These are phyloP conservation scores for Diplosoma virens DNA, from an alignment of 23 tunicate species.

Conservation along the genomic window DNA sequence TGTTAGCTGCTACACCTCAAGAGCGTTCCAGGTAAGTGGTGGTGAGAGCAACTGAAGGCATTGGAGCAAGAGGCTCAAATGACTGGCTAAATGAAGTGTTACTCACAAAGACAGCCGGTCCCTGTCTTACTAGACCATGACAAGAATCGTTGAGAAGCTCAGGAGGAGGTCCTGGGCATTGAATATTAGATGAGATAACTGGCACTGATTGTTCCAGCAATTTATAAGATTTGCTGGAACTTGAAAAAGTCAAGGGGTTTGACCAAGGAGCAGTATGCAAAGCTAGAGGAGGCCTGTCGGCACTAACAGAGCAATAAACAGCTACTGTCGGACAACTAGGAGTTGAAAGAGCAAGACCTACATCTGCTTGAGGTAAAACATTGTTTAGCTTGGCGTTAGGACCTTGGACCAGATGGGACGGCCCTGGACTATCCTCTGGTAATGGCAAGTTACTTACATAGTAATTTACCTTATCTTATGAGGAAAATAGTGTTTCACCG, in stretches of 20 bases:
- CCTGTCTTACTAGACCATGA: not conserved
- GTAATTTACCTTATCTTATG: not conserved
- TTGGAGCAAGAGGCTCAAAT: not conserved
- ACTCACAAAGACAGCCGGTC: not conserved
- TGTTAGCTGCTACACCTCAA: not conserved
- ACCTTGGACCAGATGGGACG: not conserved
- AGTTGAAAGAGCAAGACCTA: no score
- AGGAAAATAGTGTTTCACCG: not conserved
- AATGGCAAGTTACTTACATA: not conserved
- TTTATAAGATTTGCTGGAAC: no score
- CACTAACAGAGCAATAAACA: no score
- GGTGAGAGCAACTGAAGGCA: not conserved
- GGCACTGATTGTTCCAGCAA: no score
- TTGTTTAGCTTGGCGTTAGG: not conserved
- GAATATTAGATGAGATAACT: no score
- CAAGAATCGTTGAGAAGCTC: not conserved
- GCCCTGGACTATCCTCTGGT: not conserved
- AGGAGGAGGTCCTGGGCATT: no score
- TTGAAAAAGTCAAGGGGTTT: no score
- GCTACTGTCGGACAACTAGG: no score
- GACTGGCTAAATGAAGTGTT: not conserved
- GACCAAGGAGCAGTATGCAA: no score
- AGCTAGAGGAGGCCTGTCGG: no score
- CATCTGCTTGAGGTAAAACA: no score
- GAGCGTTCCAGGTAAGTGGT: not conserved